Evolutionary conservation across 2,797 vertebrate species (phyloP).

Genomic region (Scyliorhinus canicula): DNA sequence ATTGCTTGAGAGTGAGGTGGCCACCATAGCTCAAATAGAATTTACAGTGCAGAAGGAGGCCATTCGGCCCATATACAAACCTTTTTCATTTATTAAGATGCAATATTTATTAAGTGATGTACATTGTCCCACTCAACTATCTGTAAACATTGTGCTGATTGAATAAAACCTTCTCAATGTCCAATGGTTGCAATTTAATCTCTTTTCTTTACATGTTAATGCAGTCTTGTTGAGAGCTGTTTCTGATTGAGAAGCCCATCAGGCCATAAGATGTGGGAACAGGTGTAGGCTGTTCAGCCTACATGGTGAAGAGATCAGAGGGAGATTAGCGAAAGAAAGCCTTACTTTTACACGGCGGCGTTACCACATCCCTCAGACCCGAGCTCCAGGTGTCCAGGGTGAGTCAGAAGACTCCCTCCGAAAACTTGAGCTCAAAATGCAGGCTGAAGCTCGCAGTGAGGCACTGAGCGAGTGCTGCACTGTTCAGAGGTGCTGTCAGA

Average conservation of each 20-base stretch:
- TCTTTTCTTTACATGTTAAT: no score
- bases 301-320: background rate
- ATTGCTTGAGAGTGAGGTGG: background rate
- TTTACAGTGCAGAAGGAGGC: no score
- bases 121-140: background rate
- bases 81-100: background rate
- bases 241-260: background rate
- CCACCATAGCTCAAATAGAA: background rate
- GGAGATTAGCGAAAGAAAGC: background rate
- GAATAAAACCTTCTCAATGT: background rate
- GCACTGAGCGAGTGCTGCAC: background rate
- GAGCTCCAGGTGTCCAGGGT: background rate
- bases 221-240: no score
- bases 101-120: background rate
- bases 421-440: background rate
- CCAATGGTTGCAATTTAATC: background rate
- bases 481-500: background rate
- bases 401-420: background rate
- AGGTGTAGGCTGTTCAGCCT: no score
- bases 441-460: background rate
- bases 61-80: background rate
- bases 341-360: background rate
- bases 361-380: background rate
- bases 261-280: no score
- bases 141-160: background rate